A percentile compares a stretch with the other conserved stretches of the same genome.
Conservation (phyloP, 2,113 vertebrate species). For the Opisthocomus hoazin region DNA sequence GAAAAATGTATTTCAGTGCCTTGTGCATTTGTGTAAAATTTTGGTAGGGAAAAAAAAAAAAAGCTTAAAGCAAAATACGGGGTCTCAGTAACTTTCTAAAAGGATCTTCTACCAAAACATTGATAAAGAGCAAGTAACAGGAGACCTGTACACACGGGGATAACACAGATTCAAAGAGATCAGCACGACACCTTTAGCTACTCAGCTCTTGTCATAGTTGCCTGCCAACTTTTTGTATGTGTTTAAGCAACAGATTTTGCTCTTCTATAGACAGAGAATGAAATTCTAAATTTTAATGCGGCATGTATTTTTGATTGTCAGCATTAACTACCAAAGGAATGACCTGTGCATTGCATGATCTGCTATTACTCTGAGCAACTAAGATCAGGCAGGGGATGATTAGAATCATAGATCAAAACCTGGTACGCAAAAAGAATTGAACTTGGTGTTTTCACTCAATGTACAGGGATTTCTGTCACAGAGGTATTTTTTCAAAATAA, state of each 20-base stretch:
- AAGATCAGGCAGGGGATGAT: neutral
- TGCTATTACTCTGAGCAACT: neutral
- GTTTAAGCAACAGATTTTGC: neutral
- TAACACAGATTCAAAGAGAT: neutral
- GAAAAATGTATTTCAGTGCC: neutral
- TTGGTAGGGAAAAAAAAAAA: neutral
- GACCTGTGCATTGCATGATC: neutral
- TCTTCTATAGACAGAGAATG: neutral
- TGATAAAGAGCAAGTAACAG: neutral
- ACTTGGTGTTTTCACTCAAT: neutral
- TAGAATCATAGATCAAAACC: neutral
- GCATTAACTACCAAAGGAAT: neutral
- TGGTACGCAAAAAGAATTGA: neutral
- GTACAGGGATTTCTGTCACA: neutral
- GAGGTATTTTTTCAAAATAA: neutral
- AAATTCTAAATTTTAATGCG: neutral
- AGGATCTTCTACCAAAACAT: neutral
- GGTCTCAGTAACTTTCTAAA: neutral
- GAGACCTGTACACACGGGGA: neutral
- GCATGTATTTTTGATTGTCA: neutral
- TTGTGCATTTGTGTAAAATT: neutral
- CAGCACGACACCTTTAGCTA: neutral
- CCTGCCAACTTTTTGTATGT: neutral
- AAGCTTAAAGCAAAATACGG: neutral
- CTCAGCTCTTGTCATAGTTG: neutral